phyloP scores from a whole-genome alignment of 2,113 vertebrate species.

The Platysteira castanea region DNA sequence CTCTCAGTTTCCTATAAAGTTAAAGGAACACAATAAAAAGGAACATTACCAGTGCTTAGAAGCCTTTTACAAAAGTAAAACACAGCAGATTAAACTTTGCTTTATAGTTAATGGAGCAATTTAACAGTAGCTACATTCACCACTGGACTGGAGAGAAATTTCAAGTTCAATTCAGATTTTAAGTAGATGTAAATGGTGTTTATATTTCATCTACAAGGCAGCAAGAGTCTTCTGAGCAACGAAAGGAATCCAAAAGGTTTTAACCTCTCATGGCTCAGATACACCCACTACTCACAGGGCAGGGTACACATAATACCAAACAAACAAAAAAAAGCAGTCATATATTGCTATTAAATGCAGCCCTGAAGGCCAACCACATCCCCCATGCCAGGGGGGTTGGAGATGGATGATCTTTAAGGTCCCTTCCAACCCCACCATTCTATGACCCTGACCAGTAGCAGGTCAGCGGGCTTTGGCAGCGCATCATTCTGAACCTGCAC shows the following conservation, averaged over 20 bases:
- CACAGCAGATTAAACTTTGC: conserved; percentile 38
- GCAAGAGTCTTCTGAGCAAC: not conserved
- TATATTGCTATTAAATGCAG: not conserved
- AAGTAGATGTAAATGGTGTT: conserved; percentile 29
- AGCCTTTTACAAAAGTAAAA: conserved; percentile 10
- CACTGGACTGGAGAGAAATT: conserved; percentile 21
- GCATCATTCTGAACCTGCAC: not conserved
- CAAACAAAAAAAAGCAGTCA: not conserved
- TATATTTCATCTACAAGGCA: not conserved
- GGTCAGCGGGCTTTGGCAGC: not conserved
- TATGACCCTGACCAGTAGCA: not conserved
- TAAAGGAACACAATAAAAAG: not conserved
- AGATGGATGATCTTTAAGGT: not conserved
- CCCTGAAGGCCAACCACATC: not conserved
- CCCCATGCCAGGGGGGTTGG: not conserved
- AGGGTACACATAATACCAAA: not conserved
- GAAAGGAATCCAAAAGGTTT: not conserved
- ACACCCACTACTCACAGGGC: not conserved
- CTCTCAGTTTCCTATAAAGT: not conserved
- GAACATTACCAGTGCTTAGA: not conserved
- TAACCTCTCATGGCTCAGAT: not conserved
- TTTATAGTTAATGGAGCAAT: conserved; percentile 43
- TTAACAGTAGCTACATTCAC: conserved; percentile 24
- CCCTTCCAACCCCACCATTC: not conserved
- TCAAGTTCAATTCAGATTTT: conserved; percentile 35